Percentiles rank a stretch among this genome's conserved stretches.
phyloP scores from a whole-genome alignment of 2,888 invertebrate species.

The Habroteleia sp. region DNA sequence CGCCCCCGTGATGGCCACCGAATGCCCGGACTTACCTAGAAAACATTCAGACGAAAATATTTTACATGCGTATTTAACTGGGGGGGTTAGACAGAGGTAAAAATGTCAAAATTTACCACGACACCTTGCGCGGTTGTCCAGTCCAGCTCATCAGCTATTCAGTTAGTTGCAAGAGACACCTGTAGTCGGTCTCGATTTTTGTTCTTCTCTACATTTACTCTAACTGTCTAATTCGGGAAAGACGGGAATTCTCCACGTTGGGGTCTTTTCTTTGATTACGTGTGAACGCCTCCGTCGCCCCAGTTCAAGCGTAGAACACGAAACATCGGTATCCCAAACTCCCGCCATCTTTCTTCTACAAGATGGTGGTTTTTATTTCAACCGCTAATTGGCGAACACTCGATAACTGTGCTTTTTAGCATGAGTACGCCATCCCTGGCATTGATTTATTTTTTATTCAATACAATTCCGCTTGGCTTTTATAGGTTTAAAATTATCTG shows the following conservation, averaged over 20 bases:
- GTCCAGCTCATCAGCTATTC: conserved; percentile 58
- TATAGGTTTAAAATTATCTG: no score
- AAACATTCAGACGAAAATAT: no score
- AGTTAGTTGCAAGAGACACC: conserved; percentile 40
- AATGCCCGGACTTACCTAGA: conserved; percentile 72
- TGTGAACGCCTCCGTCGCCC: conserved; percentile 64
- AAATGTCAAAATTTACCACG: no score
- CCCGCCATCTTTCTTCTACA: conserved; percentile 34
- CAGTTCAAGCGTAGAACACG: conserved; percentile 48
- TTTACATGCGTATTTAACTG: no score
- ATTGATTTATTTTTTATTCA: no score
- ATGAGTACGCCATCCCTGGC: no score
- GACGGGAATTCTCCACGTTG: conserved; percentile 50
- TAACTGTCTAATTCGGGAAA: conserved; percentile 48
- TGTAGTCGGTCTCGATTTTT: conserved; percentile 14
- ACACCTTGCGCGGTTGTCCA: conserved; percentile 59
- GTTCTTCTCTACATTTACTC: conserved; percentile 39
- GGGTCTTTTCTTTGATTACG: conserved; percentile 43
- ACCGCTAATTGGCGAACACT: no score
- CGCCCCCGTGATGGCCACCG: conserved; percentile 77
- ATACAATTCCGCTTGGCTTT: no score
- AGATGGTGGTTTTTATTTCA: background rate
- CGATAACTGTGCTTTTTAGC: no score
- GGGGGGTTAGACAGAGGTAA: no score
- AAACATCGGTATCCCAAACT: conserved; percentile 6